A percentile compares a stretch with the other conserved stretches of the same genome.
Evolutionary conservation across 2,797 vertebrate species (phyloP).

Genomic region (Chelon auratus): DNA sequence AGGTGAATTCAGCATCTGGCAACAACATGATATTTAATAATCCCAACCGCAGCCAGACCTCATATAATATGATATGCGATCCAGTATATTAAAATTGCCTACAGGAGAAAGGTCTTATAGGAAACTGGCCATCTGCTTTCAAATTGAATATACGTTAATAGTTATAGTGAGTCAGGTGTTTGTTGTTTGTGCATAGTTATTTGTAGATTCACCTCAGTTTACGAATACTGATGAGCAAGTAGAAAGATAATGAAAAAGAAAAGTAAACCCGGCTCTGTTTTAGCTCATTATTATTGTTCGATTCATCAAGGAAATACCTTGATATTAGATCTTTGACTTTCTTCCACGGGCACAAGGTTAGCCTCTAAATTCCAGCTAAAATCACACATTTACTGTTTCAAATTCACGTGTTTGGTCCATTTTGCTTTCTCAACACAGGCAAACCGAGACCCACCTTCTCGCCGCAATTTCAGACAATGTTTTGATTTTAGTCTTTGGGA

Average conservation of each 20-base stretch:
- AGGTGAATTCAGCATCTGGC: conserved; percentile 74
- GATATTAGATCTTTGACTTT: neutral
- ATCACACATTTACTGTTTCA: neutral
- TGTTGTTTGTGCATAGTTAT: conserved; percentile 34
- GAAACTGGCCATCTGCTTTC: conserved; percentile 77
- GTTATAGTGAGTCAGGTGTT: conserved; percentile 34
- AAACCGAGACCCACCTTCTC: neutral
- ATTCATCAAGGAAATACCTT: neutral
- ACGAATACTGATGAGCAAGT: neutral
- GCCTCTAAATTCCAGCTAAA: neutral
- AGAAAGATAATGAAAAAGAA: neutral
- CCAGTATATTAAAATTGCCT: conserved; percentile 69
- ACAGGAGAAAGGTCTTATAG: conserved; percentile 61
- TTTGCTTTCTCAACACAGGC: conserved; percentile 1
- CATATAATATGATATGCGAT: conserved; percentile 55
- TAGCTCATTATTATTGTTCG: neutral
- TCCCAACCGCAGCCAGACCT: conserved; percentile 53
- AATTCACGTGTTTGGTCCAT: neutral
- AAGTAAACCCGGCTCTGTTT: neutral
- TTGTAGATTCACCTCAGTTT: conserved; percentile 4
- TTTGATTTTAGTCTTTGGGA: neutral
- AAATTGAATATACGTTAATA: conserved; percentile 61
- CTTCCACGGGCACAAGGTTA: neutral
- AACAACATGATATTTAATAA: conserved; percentile 65
- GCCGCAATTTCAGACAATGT: neutral